Conservation (phyloP, 2,797 vertebrate genomes). For the Pithecia hirsuta region DNA sequence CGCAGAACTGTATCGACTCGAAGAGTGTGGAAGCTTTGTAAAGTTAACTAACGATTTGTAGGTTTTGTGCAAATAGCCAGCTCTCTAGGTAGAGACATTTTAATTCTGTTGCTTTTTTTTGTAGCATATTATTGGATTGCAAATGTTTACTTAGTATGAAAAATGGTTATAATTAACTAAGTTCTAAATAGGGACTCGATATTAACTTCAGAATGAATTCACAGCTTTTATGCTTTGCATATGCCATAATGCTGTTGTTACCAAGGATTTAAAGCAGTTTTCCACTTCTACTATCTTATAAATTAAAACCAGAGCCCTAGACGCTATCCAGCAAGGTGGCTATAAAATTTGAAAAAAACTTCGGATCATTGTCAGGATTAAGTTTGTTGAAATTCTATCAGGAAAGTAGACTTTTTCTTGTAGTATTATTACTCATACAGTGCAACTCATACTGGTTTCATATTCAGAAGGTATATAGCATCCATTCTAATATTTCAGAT, state of each 20-base stretch:
- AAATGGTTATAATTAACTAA: conserved; percentile 48
- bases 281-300: background rate
- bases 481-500: conserved; percentile 13
- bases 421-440: background rate
- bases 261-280: background rate
- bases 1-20: background rate
- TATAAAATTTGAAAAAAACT: background rate
- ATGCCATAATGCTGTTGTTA: background rate
- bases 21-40: background rate
- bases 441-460: background rate
- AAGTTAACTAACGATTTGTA: background rate
- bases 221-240: background rate
- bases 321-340: background rate
- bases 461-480: background rate
- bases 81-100: background rate
- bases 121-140: conserved; percentile 31
- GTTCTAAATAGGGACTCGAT: conserved; percentile 17
- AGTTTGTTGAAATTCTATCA: conserved; percentile 28
- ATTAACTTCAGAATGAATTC: conserved; percentile 38
- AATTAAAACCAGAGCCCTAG: conserved; percentile 18
- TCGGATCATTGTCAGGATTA: background rate
- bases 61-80: background rate
- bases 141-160: conserved; percentile 51
- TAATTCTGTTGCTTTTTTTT: conserved; percentile 16
- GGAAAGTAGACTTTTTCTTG: background rate